phyloP scores from a whole-genome alignment of 2,888 invertebrate genomes.

The Leptopilina myrica region DNA sequence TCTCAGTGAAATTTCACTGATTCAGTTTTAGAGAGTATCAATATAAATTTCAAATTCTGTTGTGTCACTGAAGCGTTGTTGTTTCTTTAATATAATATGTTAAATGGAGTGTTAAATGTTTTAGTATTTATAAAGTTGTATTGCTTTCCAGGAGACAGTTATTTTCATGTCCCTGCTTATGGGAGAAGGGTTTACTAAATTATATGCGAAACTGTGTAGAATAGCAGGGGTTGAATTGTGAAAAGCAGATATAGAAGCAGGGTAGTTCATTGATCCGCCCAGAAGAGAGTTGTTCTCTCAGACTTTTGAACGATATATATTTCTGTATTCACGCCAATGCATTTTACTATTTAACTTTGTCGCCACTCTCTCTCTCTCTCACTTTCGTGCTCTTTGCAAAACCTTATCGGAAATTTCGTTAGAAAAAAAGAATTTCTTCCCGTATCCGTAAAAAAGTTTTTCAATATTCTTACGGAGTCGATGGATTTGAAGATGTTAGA shows the following conservation, averaged over 20 bases:
- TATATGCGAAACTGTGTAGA: constrained; percentile 31
- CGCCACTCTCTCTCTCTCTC: no score
- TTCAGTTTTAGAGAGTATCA: no score
- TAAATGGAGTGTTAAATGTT: constrained; percentile 5
- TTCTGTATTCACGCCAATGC: not conserved
- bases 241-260: constrained; percentile 30
- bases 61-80: not conserved
- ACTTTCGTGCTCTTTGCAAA: not conserved
- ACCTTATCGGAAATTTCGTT: not conserved
- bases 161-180: not conserved
- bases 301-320: not conserved
- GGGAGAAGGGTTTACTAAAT: constrained; percentile 21
- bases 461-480: no score
- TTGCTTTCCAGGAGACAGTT: not conserved
- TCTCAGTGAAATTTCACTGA: no score
- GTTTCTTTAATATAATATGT: not conserved
- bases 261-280: constrained; percentile 53
- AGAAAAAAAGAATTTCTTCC: not conserved
- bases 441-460: no score
- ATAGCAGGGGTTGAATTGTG: constrained; percentile 36
- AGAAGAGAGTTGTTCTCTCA: constrained; percentile 18
- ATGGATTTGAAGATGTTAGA: no score
- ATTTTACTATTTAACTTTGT: not conserved
- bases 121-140: constrained; percentile 22
- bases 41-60: not conserved